Conservation (phyloP, 2,113 vertebrate genomes). For the Cathartes aura region DNA sequence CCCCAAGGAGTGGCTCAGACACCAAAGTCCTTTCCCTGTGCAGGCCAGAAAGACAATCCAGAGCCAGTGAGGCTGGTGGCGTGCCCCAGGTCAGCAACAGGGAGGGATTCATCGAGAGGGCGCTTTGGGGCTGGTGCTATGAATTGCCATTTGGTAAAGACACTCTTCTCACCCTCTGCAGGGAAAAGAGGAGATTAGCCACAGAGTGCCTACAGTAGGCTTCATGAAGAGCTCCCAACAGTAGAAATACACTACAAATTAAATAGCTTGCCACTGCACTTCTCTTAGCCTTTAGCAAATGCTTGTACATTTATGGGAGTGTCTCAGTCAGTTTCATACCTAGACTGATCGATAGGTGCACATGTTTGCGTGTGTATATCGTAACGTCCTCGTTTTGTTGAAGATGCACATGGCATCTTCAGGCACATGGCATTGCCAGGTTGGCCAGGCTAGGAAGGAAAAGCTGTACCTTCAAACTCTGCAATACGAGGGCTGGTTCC, state of each 20-base stretch:
- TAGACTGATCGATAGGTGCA: accelerated
- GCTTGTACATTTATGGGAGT: neutral
- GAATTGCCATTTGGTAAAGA: neutral
- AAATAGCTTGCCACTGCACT: neutral
- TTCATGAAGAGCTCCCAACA: neutral
- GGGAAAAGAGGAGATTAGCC: neutral
- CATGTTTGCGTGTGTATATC: neutral
- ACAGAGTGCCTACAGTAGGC: neutral
- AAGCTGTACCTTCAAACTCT: neutral
- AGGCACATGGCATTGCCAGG: too few species aligned
- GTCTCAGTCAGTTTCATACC: neutral
- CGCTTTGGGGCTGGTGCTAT: neutral
- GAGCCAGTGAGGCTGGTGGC: accelerated
- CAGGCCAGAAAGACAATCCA: neutral
- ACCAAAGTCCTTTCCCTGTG: neutral
- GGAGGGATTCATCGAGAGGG: accelerated
- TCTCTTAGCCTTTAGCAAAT: neutral
- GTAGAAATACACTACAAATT: neutral
- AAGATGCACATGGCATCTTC: neutral
- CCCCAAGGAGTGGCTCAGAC: neutral
- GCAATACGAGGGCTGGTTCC: neutral
- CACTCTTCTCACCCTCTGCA: neutral
- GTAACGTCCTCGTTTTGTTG: neutral
- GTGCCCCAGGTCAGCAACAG: neutral
- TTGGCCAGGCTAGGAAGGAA: neutral